Base-by-base conservation (phyloP, 2,888 invertebrate genomes). In the Aphelenchoides bicaudatus region DNA sequence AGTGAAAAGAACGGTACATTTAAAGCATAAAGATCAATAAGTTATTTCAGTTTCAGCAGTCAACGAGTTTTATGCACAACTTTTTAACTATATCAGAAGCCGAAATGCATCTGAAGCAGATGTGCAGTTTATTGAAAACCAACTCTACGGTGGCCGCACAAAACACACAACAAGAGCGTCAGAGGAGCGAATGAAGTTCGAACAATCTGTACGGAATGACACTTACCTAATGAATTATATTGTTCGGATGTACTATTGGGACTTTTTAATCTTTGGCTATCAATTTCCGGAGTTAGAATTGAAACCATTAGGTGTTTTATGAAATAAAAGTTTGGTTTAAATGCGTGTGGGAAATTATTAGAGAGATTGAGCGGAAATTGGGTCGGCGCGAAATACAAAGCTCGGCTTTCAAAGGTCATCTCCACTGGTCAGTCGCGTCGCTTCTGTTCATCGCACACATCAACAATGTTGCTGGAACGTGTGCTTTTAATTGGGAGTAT, bases 261-360 rank as follows among this genome's bases (percentile, higher is more conserved):
- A 64, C 48, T 64, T 66, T 30, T 29, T 65, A 8, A n/a, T 64
- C 8, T 64, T 64, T 23, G 51, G 49, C 1, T 66, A 59, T 57
- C 19, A 30, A 10, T 13, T 58, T 1, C 62, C 58, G 6, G 25
- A 43, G 23, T 8, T 43, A 43, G 10, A 21, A 43, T n/a, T n/a
- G n/a, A n/a, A n/a, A n/a, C n/a, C n/a, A n/a, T n/a, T n/a, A n/a
- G n/a, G n/a, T n/a, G n/a, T n/a, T n/a, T n/a, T n/a, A n/a, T n/a
- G n/a, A n/a, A n/a, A n/a, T n/a, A n/a, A n/a, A n/a, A n/a, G n/a
- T n/a, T n/a, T n/a, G n/a, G n/a, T n/a, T n/a, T n/a, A n/a, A n/a
- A n/a, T n/a, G n/a, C n/a, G n/a, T n/a, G n/a, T n/a, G n/a, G n/a
- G n/a, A n/a, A n/a, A n/a, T n/a, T n/a, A n/a, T n/a, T n/a, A n/a